Percentiles rank a stretch among this genome's conserved stretches.
These are phyloP conservation scores for Dascyllus trimaculatus DNA, from an alignment of 2,113 vertebrate species.

Conservation along the genomic window DNA sequence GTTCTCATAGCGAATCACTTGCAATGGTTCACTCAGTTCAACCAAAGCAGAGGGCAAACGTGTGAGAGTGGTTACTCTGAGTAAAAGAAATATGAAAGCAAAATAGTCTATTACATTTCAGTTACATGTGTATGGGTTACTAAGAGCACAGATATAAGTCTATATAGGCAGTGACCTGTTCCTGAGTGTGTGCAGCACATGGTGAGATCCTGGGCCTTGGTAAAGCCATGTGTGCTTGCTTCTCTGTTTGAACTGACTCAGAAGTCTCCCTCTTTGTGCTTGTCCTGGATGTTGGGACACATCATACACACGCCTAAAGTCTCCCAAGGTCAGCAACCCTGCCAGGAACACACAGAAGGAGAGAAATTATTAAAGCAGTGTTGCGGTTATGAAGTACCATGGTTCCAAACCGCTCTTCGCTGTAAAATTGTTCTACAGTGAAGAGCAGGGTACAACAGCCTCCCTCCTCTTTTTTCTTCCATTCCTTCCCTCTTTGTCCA, in stretches of 20 bases:
- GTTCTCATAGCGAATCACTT: conserved; percentile 92
- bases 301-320: conserved; percentile 90
- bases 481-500: conserved; percentile 26
- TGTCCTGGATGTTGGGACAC: conserved; percentile 88
- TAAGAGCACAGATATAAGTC: not conserved
- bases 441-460: conserved; percentile 16
- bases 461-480: conserved; percentile 16
- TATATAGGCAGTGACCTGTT: conserved; percentile 85
- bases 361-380: not conserved
- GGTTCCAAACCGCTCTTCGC: no score
- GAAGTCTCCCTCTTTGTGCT: conserved; percentile 83
- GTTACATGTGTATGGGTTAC: not conserved
- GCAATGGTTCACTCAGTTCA: conserved; percentile 94
- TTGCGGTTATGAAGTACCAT: not conserved
- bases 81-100: not conserved
- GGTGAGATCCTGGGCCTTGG: conserved; percentile 93
- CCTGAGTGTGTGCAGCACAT: conserved; percentile 89
- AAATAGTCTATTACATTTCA: not conserved
- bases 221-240: conserved; percentile 94
- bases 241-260: conserved; percentile 88
- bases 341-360: not conserved
- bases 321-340: conserved; percentile 92
- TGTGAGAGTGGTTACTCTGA: conserved; percentile 92
- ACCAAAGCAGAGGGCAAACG: conserved; percentile 90
- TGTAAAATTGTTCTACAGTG: not conserved